Base-by-base conservation (phyloP, 2,888 invertebrate genomes). In the Drosophila stalkeri region DNA sequence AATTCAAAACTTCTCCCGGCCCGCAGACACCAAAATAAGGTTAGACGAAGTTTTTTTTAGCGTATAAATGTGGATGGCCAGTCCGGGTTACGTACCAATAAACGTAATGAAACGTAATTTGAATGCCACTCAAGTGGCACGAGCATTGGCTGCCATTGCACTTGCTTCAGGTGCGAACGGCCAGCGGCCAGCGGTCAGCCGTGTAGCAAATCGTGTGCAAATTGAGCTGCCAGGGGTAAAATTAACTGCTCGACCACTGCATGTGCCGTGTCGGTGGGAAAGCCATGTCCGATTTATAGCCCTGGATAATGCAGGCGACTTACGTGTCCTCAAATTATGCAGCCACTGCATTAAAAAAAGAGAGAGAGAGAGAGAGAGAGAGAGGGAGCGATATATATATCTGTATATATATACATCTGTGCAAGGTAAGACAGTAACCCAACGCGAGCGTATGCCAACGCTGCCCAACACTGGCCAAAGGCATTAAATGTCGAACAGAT, bases 231-330 rank as follows among this genome's bases (percentile, higher is more conserved):
- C 65, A 73, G 72, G 51, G 67, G 70, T 68, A 73, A 85, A 85
- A 85, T 87, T 75, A 85, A 87, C 82, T 88, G 88, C 89, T 72
- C 67, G 64, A 71, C 82, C 84, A 8, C 46, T 46, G 71, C 82
- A 76, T 73, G 72, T 73, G 72, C 63, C 68, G 64, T 64, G 27
- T 27, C 27, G 27, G 27, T 27, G 27, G 69, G 44, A 62, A 62
- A 67, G 69, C 67, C 64, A 27, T 59, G 57, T 52, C 71, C 85
- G 77, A 85, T 85, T 89, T 85, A 85, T 85, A 68, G 80, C 81
- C 71, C 70, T 44, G 82, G 82, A 87, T 87, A 89, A 89, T 86
- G 85, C 89, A 86, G 87, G 85, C 89, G 89, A 84, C 85, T 85
- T 85, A 89, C 82, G 87, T 77, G 80, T 75, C 72, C 85, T 64